Base-by-base conservation (phyloP, 1,140 invertebrate genomes). In the Brachionus koreanus region DNA sequence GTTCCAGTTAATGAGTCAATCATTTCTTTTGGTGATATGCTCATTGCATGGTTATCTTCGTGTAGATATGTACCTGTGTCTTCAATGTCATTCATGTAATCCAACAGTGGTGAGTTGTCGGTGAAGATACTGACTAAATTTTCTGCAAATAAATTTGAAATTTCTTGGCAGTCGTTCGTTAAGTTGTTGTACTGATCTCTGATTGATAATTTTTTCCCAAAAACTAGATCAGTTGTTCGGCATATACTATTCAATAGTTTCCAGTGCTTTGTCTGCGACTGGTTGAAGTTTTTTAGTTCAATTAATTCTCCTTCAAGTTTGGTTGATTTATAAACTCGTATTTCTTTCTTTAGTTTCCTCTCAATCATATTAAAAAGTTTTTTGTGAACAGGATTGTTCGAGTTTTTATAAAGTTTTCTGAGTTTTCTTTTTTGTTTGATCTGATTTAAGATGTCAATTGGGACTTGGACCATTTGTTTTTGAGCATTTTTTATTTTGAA, bases 1-100 rank as follows among this genome's bases (percentile, higher is more conserved):
- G 16, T 29, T 6, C 33, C 16, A 25, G 16, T 76, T 49, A 49
- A 43, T 4, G 25, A 33, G 19, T 19, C 42, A 25, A 35, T 19
- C 43, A 76, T 57, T 76, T 76, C 74, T 65, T 65, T 65, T 65
- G 61, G 61, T 65, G 61, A 65, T 35, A 33, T 65, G 25, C 13
- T 19, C 5, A 37, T 19, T 37, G 12, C 35, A n/a, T n/a, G n/a
- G n/a, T n/a, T n/a, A n/a, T n/a, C n/a, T n/a, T n/a, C n/a, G n/a
- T n/a, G n/a, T n/a, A 39, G 35, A 37, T 37, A n/a, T 69, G 29
- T 69, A 2, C 10, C n/a, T 37, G 65, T 37, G 65, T 33, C 33
- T 65, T 65, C 23, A 65, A 69, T 69, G 65, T 10, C 35, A 33
- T 33, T 69, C 6, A 37, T 69, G 61, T 35, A 9, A 12, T 29